Base-by-base conservation (phyloP, 2,797 vertebrate genomes). In the Hylomyscus alleni region DNA sequence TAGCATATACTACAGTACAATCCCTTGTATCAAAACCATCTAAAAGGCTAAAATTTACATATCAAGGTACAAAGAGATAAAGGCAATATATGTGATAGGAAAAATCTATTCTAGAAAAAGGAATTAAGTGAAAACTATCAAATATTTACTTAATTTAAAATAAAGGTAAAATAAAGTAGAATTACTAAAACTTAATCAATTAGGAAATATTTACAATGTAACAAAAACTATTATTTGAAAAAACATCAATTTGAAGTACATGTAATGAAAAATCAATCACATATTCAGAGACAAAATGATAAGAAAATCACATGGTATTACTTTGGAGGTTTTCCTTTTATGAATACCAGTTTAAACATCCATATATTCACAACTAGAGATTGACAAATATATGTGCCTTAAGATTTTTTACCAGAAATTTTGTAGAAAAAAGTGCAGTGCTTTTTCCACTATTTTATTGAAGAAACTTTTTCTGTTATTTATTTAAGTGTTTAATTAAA, bases 401-500 rank as follows among this genome's bases (percentile, higher is more conserved):
- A 37, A 73, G 1, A 40, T 86, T 54, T 86, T 26, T 80, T 80
- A 60, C 37, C 34, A 29, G 34, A 52, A 54, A 40, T 73, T 72
- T 72, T 69, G 7, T 72, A 60, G 4, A 17, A 73, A 80, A 44
- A 80, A 56, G 56, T 17, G 20, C 50, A 0, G 26, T 78, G 1
- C 6, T 17, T 15, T 85, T 90, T 92, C 1, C 56, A 78, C 62
- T 93, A 72, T 11, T 24, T 52, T 50, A 62, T 22, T 62, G 9
- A 72, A 52, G 14, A 4, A 84, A 19, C 10, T 60, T 93, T 72
- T n/a, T 78, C 65, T 24, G 47, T 58, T 62, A 85, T 86, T 26
- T 90, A 80, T 72, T 73, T 90, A 52, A 81, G 40, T 73, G 24
- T 86, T 93, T 85, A 75, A 80, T 52, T 52, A 73, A 14, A 93